A percentile compares a stretch with the other conserved stretches of the same genome.
Evolutionary conservation across 2,113 vertebrate genomes (phyloP).

Genomic region (Cichladusa arquata): DNA sequence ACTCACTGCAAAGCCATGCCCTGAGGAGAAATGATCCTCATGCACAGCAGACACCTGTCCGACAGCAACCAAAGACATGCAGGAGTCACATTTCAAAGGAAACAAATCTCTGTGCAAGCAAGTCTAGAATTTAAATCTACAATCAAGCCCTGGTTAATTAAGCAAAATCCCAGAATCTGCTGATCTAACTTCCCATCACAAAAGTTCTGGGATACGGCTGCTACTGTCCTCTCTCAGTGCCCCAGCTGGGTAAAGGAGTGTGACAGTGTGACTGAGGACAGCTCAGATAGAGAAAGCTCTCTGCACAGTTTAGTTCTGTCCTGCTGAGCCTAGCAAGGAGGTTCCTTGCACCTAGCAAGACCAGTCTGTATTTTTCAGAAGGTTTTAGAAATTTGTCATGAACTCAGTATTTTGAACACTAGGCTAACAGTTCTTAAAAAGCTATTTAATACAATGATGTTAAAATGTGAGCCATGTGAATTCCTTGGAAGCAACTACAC

Average conservation of each 20-base stretch:
- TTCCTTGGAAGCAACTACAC: background rate
- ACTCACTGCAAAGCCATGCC: background rate
- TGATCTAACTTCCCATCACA: background rate
- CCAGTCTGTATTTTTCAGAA: background rate
- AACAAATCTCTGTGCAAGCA: background rate
- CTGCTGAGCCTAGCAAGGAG: background rate
- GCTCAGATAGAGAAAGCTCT: background rate
- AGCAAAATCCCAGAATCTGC: background rate
- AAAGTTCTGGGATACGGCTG: background rate
- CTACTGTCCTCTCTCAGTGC: background rate
- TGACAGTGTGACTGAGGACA: background rate
- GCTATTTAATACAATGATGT: background rate
- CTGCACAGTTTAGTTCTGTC: background rate
- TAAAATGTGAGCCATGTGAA: background rate
- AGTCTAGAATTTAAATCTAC: background rate
- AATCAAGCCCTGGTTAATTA: background rate
- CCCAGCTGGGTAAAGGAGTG: background rate
- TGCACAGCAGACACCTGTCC: rapidly evolving
- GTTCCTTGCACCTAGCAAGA: background rate
- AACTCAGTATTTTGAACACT: background rate
- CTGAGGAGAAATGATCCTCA: background rate
- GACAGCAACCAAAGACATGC: background rate
- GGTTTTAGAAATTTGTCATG: background rate
- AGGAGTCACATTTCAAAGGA: background rate
- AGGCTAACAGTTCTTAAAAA: background rate